phyloP scores from a whole-genome alignment of 2,797 vertebrate genomes.

The Karalla daura region DNA sequence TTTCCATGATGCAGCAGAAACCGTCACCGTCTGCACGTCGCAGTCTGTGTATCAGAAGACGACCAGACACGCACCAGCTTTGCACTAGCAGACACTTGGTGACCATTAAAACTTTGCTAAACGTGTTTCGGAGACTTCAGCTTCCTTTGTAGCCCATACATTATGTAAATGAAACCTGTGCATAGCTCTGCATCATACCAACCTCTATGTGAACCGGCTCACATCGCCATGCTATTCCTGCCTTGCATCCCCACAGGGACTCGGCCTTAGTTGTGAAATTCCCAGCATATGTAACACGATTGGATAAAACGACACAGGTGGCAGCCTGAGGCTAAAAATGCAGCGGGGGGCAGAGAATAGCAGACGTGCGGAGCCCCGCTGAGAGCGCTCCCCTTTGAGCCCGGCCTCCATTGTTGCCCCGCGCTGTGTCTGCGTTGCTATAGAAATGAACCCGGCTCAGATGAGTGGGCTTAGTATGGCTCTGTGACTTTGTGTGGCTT shows the following conservation, averaged over 20 bases:
- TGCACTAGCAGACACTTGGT: background rate
- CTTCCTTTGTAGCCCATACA: background rate
- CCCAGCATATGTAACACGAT: conserved; percentile 59
- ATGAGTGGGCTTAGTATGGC: conserved; percentile 63
- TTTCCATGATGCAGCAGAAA: conserved; percentile 66
- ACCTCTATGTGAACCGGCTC: conserved; percentile 31
- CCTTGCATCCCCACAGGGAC: conserved; percentile 39
- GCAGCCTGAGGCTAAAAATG: conserved; percentile 57
- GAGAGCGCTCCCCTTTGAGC: conserved; percentile 25
- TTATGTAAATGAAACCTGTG: conserved; percentile 39
- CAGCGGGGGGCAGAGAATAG: conserved; percentile 22
- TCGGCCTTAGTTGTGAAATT: conserved; percentile 66
- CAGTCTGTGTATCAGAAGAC: too few relatives aligned
- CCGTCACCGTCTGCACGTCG: background rate
- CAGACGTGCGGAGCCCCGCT: conserved; percentile 4
- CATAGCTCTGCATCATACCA: conserved; percentile 13
- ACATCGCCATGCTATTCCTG: conserved; percentile 61
- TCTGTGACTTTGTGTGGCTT: conserved; percentile 37
- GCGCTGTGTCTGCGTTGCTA: conserved; percentile 70
- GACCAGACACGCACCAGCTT: too few relatives aligned
- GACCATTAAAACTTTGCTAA: background rate
- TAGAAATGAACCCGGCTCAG: conserved; percentile 49
- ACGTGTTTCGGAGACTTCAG: background rate
- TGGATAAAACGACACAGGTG: conserved; percentile 71
- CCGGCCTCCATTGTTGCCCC: conserved; percentile 63